These are phyloP conservation scores for Coelinius sp. DNA, from an alignment of 2,888 invertebrate species.

Conservation along the genomic window DNA sequence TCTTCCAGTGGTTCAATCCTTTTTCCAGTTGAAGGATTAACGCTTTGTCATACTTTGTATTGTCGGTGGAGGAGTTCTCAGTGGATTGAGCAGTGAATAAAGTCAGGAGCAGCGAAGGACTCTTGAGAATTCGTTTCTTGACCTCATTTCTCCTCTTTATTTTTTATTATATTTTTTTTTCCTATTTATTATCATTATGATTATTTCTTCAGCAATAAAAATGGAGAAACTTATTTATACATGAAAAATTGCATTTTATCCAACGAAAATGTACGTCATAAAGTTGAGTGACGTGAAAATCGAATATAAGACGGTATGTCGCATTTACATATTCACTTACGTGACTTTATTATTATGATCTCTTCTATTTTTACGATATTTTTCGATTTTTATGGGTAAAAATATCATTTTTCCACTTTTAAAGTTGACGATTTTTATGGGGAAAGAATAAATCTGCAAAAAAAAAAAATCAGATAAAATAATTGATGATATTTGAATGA, in stretches of 20 bases:
- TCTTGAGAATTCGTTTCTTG: conserved; percentile 45
- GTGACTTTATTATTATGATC: background rate
- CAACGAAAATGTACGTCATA: background rate
- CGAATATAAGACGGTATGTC: conserved; percentile 10
- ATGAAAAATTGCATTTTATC: conserved; percentile 4
- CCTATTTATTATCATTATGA: background rate
- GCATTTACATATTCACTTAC: background rate
- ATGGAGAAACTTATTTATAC: background rate
- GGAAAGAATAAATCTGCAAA: too few species aligned
- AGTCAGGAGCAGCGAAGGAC: conserved; percentile 40
- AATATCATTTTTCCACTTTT: too few species aligned
- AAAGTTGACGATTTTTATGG: background rate
- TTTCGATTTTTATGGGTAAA: conserved; percentile 4
- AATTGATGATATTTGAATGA: too few species aligned
- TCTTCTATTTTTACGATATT: background rate
- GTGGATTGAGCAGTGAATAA: background rate
- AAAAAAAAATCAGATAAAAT: background rate
- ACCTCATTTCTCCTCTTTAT: conserved; percentile 19
- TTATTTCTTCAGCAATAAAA: too few species aligned
- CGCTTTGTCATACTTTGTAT: conserved; percentile 55
- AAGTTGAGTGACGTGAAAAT: background rate
- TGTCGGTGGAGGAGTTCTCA: conserved; percentile 48
- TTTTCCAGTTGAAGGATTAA: conserved; percentile 52
- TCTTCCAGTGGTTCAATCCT: conserved; percentile 54
- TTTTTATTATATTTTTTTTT: conserved; percentile 25